phyloP scores from a whole-genome alignment of 2,113 vertebrate genomes.

The Bufo bufo region DNA sequence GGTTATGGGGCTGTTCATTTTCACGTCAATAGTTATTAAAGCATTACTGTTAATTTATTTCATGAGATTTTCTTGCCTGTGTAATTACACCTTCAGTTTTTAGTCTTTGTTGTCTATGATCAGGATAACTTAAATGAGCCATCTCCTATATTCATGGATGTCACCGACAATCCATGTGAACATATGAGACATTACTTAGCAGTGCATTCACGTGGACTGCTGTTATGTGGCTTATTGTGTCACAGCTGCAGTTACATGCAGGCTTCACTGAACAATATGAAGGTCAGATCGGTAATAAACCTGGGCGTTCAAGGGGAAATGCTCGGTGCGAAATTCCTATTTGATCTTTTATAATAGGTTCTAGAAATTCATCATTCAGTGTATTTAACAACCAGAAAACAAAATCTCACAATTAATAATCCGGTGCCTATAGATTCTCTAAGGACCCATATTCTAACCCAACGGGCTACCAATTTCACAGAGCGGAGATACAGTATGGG shows the following conservation, averaged over 20 bases:
- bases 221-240: neutral
- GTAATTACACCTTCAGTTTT: neutral
- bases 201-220: neutral
- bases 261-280: neutral
- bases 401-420: no score
- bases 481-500: no score
- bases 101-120: neutral
- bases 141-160: neutral
- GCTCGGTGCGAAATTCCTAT: neutral
- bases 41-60: conserved; percentile 32
- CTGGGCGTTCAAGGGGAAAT: neutral
- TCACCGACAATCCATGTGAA: neutral
- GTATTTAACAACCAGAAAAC: no score
- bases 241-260: neutral
- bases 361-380: neutral
- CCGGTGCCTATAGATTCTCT: no score
- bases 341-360: neutral
- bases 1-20: conserved; percentile 7
- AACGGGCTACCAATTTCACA: no score
- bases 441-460: no score
- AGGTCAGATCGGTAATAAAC: neutral
- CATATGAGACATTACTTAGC: neutral
- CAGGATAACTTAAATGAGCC: neutral
- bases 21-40: conserved; percentile 8
- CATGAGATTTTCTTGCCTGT: conserved; percentile 10